Evolutionary conservation across 2,888 invertebrate genomes (phyloP).

Genomic region (Sesia bembeciformis): DNA sequence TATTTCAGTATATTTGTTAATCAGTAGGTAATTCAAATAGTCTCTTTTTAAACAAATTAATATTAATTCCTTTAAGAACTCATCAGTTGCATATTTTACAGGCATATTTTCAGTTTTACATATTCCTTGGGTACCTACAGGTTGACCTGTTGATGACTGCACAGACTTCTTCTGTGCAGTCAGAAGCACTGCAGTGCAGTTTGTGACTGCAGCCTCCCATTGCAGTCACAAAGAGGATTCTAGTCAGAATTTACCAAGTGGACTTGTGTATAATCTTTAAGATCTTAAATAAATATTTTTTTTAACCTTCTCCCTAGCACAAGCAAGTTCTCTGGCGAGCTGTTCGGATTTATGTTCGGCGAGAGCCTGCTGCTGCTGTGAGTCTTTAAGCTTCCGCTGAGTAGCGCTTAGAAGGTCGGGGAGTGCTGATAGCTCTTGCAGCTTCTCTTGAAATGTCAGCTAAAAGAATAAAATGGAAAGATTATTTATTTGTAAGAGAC

Average conservation of each 20-base stretch:
- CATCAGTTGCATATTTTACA: background rate
- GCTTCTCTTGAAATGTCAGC: constrained; percentile 80
- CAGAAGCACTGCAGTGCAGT: too few relatives aligned
- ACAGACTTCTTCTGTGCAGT: too few relatives aligned
- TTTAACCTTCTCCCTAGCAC: constrained; percentile 75
- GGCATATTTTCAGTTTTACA: too few relatives aligned
- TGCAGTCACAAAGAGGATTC: too few relatives aligned
- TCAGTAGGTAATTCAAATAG: too few relatives aligned
- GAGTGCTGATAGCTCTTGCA: constrained; percentile 79
- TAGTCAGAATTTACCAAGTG: too few relatives aligned
- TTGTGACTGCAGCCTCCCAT: too few relatives aligned
- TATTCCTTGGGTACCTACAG: too few relatives aligned
- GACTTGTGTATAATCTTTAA: background rate
- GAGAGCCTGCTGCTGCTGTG: constrained; percentile 78
- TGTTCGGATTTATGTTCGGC: constrained; percentile 80
- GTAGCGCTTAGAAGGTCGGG: constrained; percentile 81
- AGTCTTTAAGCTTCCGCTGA: constrained; percentile 79
- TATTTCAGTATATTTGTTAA: too few relatives aligned
- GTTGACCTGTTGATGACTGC: too few relatives aligned
- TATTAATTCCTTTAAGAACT: background rate
- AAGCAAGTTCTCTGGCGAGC: constrained; percentile 76
- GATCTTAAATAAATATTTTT: background rate
- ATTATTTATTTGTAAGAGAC: too few relatives aligned
- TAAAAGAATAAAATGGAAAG: constrained; percentile 9
- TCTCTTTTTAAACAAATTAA: too few relatives aligned